A percentile compares a stretch with the other conserved stretches of the same genome.
Evolutionary conservation across 2,797 vertebrate genomes (phyloP).

Genomic region (Acestrorhynchus altus): DNA sequence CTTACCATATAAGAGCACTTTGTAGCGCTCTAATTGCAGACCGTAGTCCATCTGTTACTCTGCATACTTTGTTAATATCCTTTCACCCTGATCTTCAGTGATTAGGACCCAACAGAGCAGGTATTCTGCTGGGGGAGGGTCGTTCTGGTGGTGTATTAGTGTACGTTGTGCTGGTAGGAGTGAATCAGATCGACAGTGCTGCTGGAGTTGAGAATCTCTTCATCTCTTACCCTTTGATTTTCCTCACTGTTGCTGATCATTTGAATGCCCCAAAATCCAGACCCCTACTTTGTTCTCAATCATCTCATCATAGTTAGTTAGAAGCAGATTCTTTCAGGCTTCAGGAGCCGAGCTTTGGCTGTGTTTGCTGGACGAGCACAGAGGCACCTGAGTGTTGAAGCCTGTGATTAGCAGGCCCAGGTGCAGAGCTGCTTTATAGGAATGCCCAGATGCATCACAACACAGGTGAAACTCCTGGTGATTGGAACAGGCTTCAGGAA

Average conservation of each 20-base stretch:
- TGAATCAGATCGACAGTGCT: constrained; percentile 51
- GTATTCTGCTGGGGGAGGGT: too few relatives aligned
- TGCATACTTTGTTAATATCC: too few relatives aligned
- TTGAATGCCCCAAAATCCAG: neutral
- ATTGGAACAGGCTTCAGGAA: neutral
- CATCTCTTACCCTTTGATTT: constrained; percentile 42
- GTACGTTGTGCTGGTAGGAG: too few relatives aligned
- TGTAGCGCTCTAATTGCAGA: too few relatives aligned
- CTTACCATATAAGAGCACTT: too few relatives aligned
- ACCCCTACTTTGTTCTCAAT: neutral
- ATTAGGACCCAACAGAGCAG: too few relatives aligned
- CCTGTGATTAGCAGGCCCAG: constrained; percentile 36
- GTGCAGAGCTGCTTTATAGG: constrained; percentile 40
- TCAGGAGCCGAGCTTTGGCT: constrained; percentile 24
- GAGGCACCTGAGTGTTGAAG: constrained; percentile 46
- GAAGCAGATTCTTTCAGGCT: neutral
- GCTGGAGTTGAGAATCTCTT: constrained; percentile 43
- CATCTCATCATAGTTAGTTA: neutral
- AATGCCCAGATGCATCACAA: constrained; percentile 39
- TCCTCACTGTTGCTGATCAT: neutral
- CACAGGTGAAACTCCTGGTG: constrained; percentile 42
- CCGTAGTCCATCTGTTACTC: too few relatives aligned
- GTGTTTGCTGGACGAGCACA: constrained; percentile 25
- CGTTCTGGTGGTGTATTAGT: too few relatives aligned
- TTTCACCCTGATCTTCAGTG: too few relatives aligned